Evolutionary conservation across 2,888 invertebrate species (phyloP), one percentile per base, ranked within the genome.

Genomic region (Ectemnius continuus): DNA sequence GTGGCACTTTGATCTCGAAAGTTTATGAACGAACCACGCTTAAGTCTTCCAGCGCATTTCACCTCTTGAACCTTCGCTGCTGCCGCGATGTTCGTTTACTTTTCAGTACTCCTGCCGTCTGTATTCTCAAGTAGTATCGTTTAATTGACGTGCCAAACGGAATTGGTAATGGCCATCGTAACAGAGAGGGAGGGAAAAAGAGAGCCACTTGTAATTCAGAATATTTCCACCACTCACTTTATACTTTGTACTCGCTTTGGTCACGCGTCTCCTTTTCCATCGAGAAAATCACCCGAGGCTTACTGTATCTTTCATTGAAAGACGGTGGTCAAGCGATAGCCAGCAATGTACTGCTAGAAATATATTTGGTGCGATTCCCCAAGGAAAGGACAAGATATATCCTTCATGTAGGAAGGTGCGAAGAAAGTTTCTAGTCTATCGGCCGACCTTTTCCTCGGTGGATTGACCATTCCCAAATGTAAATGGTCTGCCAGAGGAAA

Each of bases 381-480:
- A 2, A 64, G 75, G 13, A 14, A 48, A 5, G 16, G 57, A 67
- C 63, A 47, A 46, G 23, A 23, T 23, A 23, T 23, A 23, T 23
- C 23, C 23, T 23, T 23, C 23, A 3, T 36, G 36, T 65, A 47
- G 28, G 67, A 18, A 60, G 20, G 60, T 63, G n/a, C 36, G 5
- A 14, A 36, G 23, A 11, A 77, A 75, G 56, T 75, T 75, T 56
- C 66, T 18, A 48, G 26, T 63, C 66, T 59, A 72, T 75, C 68
- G 66, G 60, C 66, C n/a, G 52, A 70, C 67, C 63, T 75, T 75
- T 67, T 68, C 66, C 48, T 68, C 58, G 60, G 66, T 61, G 28
- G 67, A 26, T 26, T 45, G 75, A 72, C 69, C 72, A 77, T 75
- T 77, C 77, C 71, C 75, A 75, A 66, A 77, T 75, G 75, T 70